A percentile compares a stretch with the other conserved stretches of the same genome.
These are phyloP conservation scores for Nymphalis io DNA, from an alignment of 1,140 invertebrate species.

Conservation along the genomic window DNA sequence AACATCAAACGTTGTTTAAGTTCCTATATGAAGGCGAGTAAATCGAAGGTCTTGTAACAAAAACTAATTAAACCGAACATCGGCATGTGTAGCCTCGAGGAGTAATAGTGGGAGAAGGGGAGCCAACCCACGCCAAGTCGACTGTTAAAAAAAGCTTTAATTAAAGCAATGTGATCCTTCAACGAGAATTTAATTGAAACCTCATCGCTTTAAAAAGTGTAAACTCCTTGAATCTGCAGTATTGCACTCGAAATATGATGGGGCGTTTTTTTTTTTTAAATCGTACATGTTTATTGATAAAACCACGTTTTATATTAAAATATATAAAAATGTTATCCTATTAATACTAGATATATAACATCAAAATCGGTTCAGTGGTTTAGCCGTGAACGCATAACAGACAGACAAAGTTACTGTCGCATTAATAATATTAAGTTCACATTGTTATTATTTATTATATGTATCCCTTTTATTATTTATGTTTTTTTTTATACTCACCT, in stretches of 20 bases:
- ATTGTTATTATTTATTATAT: too few relatives aligned
- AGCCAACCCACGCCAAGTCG: conserved; percentile 41
- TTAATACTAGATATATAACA: too few relatives aligned
- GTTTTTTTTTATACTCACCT: too few relatives aligned
- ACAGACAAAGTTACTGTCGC: too few relatives aligned
- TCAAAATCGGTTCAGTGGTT: too few relatives aligned
- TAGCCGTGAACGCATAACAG: too few relatives aligned
- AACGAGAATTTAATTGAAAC: conserved; percentile 61
- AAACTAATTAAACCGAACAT: conserved; percentile 75
- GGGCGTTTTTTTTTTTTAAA: neutral
- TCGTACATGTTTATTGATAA: too few relatives aligned
- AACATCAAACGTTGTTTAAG: conserved; percentile 13
- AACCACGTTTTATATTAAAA: too few relatives aligned
- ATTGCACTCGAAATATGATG: neutral
- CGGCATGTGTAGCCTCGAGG: conserved; percentile 59
- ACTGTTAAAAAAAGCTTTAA: conserved; percentile 62
- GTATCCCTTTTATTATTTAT: too few relatives aligned
- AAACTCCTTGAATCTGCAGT: neutral
- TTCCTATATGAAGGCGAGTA: conserved; percentile 35
- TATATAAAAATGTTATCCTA: too few relatives aligned
- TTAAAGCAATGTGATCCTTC: conserved; percentile 58
- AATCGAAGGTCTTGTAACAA: conserved; percentile 57
- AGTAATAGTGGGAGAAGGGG: conserved; percentile 57
- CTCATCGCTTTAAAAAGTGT: conserved; percentile 32
- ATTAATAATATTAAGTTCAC: too few relatives aligned